phyloP scores from a whole-genome alignment of 1,140 invertebrate species.

The Grapholita molesta region DNA sequence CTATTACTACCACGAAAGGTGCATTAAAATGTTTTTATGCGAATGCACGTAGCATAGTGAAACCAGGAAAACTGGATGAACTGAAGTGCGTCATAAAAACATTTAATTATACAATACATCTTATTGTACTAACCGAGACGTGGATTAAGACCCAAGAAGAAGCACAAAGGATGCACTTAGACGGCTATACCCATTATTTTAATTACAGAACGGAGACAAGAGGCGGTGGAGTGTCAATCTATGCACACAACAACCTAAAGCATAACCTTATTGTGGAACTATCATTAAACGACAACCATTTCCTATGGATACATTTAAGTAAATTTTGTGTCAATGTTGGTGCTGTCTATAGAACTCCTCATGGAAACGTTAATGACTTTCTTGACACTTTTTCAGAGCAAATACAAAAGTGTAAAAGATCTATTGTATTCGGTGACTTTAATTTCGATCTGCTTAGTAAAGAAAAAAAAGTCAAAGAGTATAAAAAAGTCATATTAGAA shows the following conservation, averaged over 20 bases:
- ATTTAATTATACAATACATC: constrained; percentile 8
- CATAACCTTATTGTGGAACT: background rate
- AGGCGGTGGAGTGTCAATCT: constrained; percentile 26
- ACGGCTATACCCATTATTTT: constrained; percentile 23
- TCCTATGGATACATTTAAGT: background rate
- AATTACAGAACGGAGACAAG: constrained; percentile 17
- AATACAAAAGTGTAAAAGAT: background rate
- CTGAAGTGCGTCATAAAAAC: constrained; percentile 23
- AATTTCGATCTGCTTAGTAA: background rate
- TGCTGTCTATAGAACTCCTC: background rate
- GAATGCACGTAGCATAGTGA: constrained; percentile 25
- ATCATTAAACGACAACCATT: background rate
- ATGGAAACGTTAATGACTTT: background rate
- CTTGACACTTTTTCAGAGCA: background rate
- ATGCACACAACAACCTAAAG: constrained; percentile 21
- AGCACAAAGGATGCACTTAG: constrained; percentile 3
- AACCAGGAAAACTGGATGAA: constrained; percentile 28
- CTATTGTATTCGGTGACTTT: background rate
- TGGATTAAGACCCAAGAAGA: constrained; percentile 22
- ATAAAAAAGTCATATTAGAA: background rate
- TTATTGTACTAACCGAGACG: constrained; percentile 23
- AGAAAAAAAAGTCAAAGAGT: background rate
- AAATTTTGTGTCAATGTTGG: background rate
- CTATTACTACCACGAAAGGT: background rate
- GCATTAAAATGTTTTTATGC: constrained; percentile 25